A percentile compares a stretch with the other conserved stretches of the same genome.
These are phyloP conservation scores for Lagodon rhomboides DNA, from an alignment of 2,797 vertebrate species.

Conservation along the genomic window DNA sequence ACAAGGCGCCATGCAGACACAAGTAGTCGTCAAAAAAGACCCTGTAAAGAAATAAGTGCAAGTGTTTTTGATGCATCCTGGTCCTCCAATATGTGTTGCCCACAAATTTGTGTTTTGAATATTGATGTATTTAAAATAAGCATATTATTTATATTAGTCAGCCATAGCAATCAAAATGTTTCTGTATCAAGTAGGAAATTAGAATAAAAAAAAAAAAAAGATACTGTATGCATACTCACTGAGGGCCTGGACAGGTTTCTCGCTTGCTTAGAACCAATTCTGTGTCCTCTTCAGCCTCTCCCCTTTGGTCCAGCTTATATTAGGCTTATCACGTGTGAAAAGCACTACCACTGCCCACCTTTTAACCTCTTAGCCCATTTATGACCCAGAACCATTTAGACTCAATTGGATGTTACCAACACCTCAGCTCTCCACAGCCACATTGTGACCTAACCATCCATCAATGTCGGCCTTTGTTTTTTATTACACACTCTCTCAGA, in stretches of 20 bases:
- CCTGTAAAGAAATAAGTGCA: background rate
- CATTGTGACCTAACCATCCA: slow-evolving; percentile 77
- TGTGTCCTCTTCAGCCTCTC: slow-evolving; percentile 45
- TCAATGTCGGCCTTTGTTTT: slow-evolving; percentile 78
- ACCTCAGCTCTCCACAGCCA: slow-evolving; percentile 75
- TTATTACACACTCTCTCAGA: slow-evolving; percentile 78
- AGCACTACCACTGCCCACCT: slow-evolving; percentile 69
- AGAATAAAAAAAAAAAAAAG: background rate
- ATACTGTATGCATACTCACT: background rate
- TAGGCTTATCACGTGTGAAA: slow-evolving; percentile 75
- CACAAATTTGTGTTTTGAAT: background rate
- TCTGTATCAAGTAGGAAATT: background rate
- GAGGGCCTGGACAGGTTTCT: background rate
- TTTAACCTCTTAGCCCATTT: slow-evolving; percentile 82
- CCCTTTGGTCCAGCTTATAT: slow-evolving; percentile 66
- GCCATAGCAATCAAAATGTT: background rate
- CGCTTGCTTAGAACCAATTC: slow-evolving; percentile 31
- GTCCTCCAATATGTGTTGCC: background rate
- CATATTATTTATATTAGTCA: background rate
- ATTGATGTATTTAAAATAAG: too few species aligned
- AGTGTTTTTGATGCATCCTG: background rate
- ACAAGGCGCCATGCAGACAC: background rate
- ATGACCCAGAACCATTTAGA: slow-evolving; percentile 83
- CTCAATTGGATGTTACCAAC: slow-evolving; percentile 85
- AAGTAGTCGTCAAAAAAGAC: background rate